phyloP scores from a whole-genome alignment of 2,797 vertebrate genomes.

The Cirrhinus mrigala region DNA sequence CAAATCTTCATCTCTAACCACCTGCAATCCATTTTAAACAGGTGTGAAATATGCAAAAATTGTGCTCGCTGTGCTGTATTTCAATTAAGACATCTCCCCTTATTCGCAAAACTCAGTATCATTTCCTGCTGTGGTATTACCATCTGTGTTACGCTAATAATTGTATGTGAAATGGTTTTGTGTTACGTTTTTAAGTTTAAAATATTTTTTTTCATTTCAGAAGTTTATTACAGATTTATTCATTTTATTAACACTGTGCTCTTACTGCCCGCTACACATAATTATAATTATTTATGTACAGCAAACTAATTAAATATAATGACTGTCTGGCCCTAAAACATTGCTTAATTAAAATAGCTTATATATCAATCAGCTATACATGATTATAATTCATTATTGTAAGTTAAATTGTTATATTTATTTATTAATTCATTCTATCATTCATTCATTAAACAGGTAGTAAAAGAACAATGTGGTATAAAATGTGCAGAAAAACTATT shows the following conservation, averaged over 20 bases:
- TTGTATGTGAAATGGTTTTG: neutral
- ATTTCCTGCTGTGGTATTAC: neutral
- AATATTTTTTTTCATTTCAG: neutral
- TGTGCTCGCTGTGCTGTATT: too few species aligned
- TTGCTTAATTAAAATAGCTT: neutral
- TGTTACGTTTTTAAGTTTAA: neutral
- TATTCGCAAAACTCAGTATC: neutral
- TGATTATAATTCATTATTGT: too few species aligned
- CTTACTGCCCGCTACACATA: neutral
- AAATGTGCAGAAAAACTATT: neutral
- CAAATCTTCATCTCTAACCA: neutral
- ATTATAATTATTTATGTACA: neutral
- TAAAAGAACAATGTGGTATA: neutral
- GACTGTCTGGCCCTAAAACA: neutral
- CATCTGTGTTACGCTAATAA: too few species aligned
- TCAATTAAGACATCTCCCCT: neutral
- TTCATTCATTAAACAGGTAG: neutral
- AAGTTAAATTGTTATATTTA: too few species aligned
- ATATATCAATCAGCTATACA: neutral
- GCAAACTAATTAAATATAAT: neutral
- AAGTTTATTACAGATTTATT: neutral
- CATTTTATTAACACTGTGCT: neutral
- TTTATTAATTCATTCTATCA: too few species aligned
- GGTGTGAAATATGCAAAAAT: neutral
- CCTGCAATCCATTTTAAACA: neutral